These are phyloP conservation scores for Haemorhous mexicanus DNA, from an alignment of 2,113 vertebrate genomes.

Conservation along the genomic window DNA sequence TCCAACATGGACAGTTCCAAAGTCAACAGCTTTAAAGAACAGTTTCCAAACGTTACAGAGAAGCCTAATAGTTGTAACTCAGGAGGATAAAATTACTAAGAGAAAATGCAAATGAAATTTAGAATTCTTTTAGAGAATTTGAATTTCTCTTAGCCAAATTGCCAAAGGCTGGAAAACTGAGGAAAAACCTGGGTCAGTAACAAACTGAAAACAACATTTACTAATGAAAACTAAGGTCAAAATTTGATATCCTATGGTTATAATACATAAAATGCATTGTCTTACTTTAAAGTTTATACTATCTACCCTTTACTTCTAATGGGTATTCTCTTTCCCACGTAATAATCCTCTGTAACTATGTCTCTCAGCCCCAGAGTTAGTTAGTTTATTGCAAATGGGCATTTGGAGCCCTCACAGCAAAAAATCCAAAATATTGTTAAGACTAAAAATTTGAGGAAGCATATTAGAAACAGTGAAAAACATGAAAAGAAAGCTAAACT, in stretches of 20 bases:
- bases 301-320: background rate
- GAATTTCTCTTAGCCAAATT: background rate
- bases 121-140: background rate
- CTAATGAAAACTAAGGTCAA: background rate
- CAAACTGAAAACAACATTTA: background rate
- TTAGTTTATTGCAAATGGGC: background rate
- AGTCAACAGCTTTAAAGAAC: conserved; percentile 16
- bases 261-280: background rate
- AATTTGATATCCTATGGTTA: background rate
- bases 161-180: background rate
- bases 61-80: background rate
- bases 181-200: background rate
- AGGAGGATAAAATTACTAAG: background rate
- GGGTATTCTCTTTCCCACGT: background rate
- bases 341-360: background rate
- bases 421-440: background rate
- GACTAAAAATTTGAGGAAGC: background rate
- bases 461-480: background rate
- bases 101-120: background rate
- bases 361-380: background rate
- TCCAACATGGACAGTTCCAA: background rate
- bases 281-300: background rate
- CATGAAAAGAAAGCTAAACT: background rate
- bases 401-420: background rate
- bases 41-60: background rate